These are phyloP conservation scores for Bibio marci DNA, from an alignment of 2,888 invertebrate species.

Conservation along the genomic window DNA sequence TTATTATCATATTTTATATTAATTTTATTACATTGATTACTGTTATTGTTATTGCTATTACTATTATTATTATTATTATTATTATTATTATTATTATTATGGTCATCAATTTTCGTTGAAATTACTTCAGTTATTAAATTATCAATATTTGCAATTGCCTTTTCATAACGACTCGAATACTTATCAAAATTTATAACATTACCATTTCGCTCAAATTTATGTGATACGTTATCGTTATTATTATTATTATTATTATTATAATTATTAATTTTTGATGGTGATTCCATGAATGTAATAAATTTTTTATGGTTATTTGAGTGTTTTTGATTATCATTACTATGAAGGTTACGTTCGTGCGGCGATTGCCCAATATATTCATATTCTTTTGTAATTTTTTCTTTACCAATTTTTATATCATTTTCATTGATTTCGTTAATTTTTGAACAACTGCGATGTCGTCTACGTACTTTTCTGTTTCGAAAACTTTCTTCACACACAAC, in stretches of 20 bases:
- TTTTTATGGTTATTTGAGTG: background rate
- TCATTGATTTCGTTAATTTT: constrained; percentile 1
- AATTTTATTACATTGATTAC: too few relatives aligned
- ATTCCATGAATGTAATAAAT: background rate
- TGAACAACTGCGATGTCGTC: constrained; percentile 15
- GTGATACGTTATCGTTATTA: too few relatives aligned
- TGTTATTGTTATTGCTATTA: background rate
- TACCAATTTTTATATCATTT: background rate
- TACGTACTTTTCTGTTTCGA: constrained; percentile 18
- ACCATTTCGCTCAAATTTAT: background rate
- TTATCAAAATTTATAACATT: background rate
- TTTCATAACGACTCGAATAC: constrained; percentile 1
- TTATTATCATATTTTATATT: too few relatives aligned
- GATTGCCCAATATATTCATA: background rate
- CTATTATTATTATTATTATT: background rate
- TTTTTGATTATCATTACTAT: background rate
- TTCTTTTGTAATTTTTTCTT: background rate
- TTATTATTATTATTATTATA: too few relatives aligned
- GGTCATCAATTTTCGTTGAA: background rate
- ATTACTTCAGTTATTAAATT: constrained; percentile 1
- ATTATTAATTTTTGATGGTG: too few relatives aligned
- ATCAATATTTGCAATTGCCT: constrained; percentile 3
- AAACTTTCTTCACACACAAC: constrained; percentile 34
- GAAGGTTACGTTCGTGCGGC: background rate
- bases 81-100: background rate